Conservation (phyloP, 2,113 vertebrate genomes). For the Tupaia tana region DNA sequence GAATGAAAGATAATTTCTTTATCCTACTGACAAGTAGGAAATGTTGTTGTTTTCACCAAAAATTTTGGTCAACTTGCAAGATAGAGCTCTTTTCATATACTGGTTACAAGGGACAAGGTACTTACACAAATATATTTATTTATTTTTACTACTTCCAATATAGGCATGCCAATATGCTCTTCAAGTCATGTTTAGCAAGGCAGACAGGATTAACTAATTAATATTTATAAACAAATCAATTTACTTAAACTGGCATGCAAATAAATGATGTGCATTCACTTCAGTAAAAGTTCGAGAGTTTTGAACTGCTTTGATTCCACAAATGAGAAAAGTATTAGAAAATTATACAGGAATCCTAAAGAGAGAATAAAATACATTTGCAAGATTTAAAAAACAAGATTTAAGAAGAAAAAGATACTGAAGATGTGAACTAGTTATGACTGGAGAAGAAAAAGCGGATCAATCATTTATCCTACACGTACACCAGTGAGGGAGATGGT, state of each 20-base stretch:
- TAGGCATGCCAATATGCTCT: fast-evolving
- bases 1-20: background rate
- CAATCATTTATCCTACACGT: background rate
- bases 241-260: background rate
- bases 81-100: background rate
- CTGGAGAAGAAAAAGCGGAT: background rate
- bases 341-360: background rate
- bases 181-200: background rate
- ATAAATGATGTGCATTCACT: background rate
- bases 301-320: background rate
- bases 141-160: too few species aligned
- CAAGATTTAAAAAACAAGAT: background rate
- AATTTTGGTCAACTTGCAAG: background rate
- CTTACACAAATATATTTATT: background rate
- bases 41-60: background rate
- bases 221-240: background rate
- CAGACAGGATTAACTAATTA: background rate
- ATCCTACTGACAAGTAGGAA: background rate
- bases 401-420: background rate
- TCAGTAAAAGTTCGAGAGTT: background rate
- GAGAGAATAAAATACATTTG: background rate
- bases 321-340: background rate
- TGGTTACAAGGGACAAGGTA: background rate
- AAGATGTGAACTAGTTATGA: background rate
- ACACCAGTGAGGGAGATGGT: background rate